Conservation (phyloP, 2,113 vertebrate species). For the Benitochromis conjunctus region DNA sequence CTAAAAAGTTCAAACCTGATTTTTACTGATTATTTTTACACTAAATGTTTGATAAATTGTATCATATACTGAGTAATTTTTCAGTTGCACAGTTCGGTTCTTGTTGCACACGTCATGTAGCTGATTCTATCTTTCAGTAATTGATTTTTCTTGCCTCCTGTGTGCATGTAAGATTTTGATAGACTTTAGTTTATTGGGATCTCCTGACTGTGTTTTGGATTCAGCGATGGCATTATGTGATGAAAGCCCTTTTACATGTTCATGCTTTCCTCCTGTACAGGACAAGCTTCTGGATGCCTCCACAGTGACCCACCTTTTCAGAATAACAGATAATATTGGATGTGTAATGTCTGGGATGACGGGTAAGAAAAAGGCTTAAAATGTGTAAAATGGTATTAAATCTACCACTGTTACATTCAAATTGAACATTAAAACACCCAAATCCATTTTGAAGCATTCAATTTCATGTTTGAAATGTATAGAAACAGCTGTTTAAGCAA, state of each 20-base stretch:
- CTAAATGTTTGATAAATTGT: background rate
- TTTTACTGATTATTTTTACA: background rate
- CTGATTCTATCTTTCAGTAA: background rate
- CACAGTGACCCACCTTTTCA: constrained; percentile 97
- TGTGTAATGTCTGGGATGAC: constrained; percentile 99
- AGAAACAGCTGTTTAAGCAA: background rate
- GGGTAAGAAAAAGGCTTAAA: constrained; percentile 66
- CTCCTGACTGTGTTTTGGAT: background rate
- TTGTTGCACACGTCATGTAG: background rate
- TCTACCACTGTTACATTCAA: background rate
- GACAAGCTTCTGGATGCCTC: constrained; percentile 92
- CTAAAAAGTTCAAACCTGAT: background rate
- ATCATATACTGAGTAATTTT: background rate
- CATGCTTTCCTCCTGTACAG: constrained; percentile 55
- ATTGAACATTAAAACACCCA: background rate
- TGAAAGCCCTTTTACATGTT: background rate
- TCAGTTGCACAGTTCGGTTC: background rate
- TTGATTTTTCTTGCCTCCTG: background rate
- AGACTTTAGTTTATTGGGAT: background rate
- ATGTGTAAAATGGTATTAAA: background rate
- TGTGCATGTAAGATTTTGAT: background rate
- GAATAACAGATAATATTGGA: constrained; percentile 97
- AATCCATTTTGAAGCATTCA: background rate
- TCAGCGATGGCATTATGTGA: background rate
- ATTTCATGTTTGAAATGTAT: background rate